These are phyloP conservation scores for Archilochus colubris DNA, from an alignment of 2,113 vertebrate species.

Conservation along the genomic window DNA sequence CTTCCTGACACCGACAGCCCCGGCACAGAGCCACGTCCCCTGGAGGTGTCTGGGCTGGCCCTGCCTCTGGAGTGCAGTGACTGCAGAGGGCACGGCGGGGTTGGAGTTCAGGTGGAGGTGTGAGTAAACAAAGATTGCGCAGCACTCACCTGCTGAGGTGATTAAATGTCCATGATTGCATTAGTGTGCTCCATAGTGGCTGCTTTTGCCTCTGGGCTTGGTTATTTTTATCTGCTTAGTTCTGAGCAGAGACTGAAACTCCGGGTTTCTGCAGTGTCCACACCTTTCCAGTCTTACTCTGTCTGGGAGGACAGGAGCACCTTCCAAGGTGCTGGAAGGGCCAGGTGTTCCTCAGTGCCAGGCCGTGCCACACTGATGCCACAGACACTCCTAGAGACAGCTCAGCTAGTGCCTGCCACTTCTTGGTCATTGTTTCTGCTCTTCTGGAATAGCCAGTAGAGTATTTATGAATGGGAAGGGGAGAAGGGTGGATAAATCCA, in stretches of 20 bases:
- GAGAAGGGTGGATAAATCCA: neutral
- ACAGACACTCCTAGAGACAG: rapidly evolving
- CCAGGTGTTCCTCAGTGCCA: neutral
- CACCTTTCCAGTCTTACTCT: neutral
- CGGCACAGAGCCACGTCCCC: neutral
- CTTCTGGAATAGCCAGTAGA: neutral
- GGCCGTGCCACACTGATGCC: rapidly evolving
- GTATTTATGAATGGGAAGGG: neutral
- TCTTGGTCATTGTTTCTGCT: neutral
- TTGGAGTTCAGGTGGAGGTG: neutral
- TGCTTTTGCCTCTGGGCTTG: neutral
- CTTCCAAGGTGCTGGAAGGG: neutral
- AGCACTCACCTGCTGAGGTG: neutral
- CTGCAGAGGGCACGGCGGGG: neutral
- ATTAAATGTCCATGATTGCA: neutral
- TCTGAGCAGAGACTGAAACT: neutral
- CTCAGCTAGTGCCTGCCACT: rapidly evolving
- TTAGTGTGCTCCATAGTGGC: neutral
- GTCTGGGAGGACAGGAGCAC: neutral
- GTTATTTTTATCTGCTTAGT: neutral
- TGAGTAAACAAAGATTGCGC: neutral
- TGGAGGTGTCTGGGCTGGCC: neutral
- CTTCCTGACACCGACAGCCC: neutral
- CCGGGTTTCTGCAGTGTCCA: neutral
- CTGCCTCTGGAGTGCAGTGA: neutral